Conservation (phyloP, 2,113 vertebrate genomes). For the Nibea coibor region DNA sequence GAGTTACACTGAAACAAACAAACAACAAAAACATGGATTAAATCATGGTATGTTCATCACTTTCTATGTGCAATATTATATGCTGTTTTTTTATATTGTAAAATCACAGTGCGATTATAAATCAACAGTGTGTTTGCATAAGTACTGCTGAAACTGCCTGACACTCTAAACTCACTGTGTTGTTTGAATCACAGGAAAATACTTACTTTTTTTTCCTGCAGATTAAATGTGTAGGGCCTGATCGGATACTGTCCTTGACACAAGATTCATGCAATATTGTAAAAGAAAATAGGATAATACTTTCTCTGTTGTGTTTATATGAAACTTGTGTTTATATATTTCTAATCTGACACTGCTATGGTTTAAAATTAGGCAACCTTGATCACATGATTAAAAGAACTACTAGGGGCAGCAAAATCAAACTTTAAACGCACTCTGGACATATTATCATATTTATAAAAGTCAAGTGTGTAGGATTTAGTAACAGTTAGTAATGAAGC, state of each 20-base stretch:
- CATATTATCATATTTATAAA: not conserved
- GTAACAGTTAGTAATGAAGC: too few species aligned
- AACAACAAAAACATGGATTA: not conserved
- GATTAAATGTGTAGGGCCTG: not conserved
- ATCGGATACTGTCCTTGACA: not conserved
- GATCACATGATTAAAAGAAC: too few species aligned
- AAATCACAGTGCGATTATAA: not conserved
- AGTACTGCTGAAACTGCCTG: not conserved
- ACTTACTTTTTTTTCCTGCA: too few species aligned
- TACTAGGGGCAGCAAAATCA: not conserved
- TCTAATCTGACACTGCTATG: too few species aligned
- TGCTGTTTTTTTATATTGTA: too few species aligned
- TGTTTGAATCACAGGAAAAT: too few species aligned
- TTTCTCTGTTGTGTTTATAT: too few species aligned
- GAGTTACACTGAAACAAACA: slow-evolving; percentile 12
- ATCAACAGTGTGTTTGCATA: too few species aligned
- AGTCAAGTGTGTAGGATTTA: too few species aligned
- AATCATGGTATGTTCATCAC: not conserved
- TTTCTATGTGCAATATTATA: not conserved
- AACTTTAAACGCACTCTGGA: not conserved
- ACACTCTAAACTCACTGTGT: not conserved
- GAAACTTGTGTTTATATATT: too few species aligned
- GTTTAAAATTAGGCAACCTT: too few species aligned
- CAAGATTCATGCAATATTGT: too few species aligned
- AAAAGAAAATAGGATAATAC: not conserved